Evolutionary conservation across 2,113 vertebrate species (phyloP), one percentile per base, ranked within the genome.

Genomic region (Siphamia tubifer): DNA sequence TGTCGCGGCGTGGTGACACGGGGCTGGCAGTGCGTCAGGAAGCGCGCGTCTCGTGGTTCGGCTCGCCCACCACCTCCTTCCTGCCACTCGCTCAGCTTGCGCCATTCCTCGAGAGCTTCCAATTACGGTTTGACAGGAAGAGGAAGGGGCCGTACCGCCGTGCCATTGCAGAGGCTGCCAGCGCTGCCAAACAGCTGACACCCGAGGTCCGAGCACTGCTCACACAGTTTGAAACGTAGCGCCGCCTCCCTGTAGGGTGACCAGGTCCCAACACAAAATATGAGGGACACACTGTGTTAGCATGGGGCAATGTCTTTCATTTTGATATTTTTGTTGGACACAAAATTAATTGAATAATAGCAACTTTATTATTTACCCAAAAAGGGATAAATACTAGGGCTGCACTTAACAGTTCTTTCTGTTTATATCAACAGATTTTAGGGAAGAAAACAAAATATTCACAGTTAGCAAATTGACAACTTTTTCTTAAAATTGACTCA

Each of bases 41-140:
- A 91, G 97, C 96, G 19, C 90, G 96, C 0, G 97, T 99, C 64
- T 96, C 98, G 0, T 99, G 97, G 97, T 99, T 99, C 6, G 98
- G 97, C 75, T 99, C 98, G n/a, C 96, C 96, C 42, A 99, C 98
- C 78, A 99, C 97, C 34, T 98, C 97, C 87, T 96, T 96, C 82
- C 95, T 99, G 87, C 94, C 95, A 65, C 94, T 99, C 77, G 87
- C 94, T 28, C 96, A 98, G 82, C 94, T 98, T 23, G 94, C 96
- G 58, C 96, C 98, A 34, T 99, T 99, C 91, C 93, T 99, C 88
- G 98, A 99, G 89, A 98, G 94, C 88, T 99, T 99, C 91, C 96
- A 98, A 93, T 93, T 93, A 25, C 96, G 97, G 69, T 99, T 98
- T 84, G 97, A 99, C 93, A 94, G 97, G 92, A 98, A 97, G 93